Conservation (phyloP, 2,113 vertebrate genomes). For the Eretmodus cyanostictus region DNA sequence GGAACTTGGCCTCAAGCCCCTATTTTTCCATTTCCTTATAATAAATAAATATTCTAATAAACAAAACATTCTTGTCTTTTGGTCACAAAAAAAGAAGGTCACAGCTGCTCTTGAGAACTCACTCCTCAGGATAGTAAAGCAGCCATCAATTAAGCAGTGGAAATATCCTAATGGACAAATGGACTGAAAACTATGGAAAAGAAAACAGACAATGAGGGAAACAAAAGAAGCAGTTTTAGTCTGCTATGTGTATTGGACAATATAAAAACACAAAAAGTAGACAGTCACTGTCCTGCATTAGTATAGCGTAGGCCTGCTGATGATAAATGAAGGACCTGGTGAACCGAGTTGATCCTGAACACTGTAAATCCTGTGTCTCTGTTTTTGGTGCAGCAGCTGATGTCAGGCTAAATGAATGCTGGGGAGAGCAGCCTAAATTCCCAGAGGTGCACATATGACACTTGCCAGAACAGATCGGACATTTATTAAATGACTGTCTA, state of each 20-base stretch:
- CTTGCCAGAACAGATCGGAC: constrained; percentile 50
- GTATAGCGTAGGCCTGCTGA: not conserved
- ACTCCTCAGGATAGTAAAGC: not conserved
- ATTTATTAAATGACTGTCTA: constrained; percentile 33
- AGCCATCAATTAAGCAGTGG: not conserved
- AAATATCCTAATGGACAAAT: not conserved
- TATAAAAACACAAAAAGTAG: not conserved
- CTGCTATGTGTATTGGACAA: not conserved
- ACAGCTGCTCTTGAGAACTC: not conserved
- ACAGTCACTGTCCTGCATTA: not conserved
- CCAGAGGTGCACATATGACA: constrained; percentile 38
- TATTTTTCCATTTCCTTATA: constrained; percentile 61
- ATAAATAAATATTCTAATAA: constrained; percentile 54
- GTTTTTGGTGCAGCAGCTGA: not conserved
- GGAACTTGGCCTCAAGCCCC: constrained; percentile 35
- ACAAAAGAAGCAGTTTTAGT: not conserved
- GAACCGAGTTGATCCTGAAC: not conserved
- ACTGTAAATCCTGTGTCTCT: constrained; percentile 24
- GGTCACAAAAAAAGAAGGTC: not conserved
- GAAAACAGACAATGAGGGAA: not conserved
- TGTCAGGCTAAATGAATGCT: constrained; percentile 39
- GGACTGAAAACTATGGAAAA: not conserved
- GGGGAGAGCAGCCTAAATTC: constrained; percentile 8
- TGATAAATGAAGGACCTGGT: constrained; percentile 18
- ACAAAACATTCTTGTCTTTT: constrained; percentile 27